Evolutionary conservation across 2,888 invertebrate species (phyloP), one percentile per base, ranked within the genome.

Genomic region (Celastrina argiolus): DNA sequence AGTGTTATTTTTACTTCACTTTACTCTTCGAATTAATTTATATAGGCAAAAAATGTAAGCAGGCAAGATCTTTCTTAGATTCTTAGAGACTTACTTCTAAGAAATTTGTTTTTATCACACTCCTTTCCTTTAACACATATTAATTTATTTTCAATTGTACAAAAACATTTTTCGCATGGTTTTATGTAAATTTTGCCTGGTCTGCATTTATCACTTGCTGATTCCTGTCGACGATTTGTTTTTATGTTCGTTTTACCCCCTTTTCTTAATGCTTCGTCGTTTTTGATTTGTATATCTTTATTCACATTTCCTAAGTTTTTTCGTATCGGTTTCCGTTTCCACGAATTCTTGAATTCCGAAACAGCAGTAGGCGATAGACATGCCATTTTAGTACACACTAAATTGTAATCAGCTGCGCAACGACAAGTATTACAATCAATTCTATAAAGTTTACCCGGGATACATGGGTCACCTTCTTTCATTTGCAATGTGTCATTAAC

Each of bases 351-450:
- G 51, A 51, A 51, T 51, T 51, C 22, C 22, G 51, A 26, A 26
- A 51, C 22, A 3, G 22, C 51, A 14, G 51, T 14, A 12, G n/a
- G 28, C 2, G 31, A 66, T n/a, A 79, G 22, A 51, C 92, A 92
- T 0, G 77, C 79, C 72, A 81, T 82, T 70, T 86, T 83, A 0
- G 88, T 86, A 72, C 93, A 93, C 10, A 84, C 34, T 0, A 88
- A 71, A 0, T 69, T 61, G 2, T 78, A 74, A 1, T 75, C 67
- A 0, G 61, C 42, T 0, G 74, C 77, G 63, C 90, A 91, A 1
- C 74, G 73, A 28, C 90, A 91, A 0, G 77, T 81, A 63, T 91
- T 90, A 69, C 90, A 91, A 0, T 78, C 78, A 70, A 80, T 73
- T 67, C 70, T 79, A 69, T 90, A 90, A 2, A 70, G 26, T 42